These are phyloP conservation scores for Epirrita christyi DNA, from an alignment of 2,888 invertebrate genomes.

Conservation along the genomic window DNA sequence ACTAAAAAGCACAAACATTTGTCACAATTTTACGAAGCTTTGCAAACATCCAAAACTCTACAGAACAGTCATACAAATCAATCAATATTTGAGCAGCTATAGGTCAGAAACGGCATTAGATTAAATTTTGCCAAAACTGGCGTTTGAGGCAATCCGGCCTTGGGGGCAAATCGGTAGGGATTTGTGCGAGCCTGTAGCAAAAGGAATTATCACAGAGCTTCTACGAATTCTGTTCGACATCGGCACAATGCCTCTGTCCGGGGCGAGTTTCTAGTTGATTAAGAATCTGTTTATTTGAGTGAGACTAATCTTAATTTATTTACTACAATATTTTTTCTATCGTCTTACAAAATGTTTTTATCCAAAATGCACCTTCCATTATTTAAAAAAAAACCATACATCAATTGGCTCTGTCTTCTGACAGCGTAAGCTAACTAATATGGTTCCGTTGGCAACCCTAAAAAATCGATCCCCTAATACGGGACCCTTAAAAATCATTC, in stretches of 20 bases:
- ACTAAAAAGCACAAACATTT: slow-evolving; percentile 9
- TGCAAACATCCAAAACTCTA: slow-evolving; percentile 2
- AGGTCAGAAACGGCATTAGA: slow-evolving; percentile 35
- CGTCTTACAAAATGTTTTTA: no score
- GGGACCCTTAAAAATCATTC: background rate
- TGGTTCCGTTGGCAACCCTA: no score
- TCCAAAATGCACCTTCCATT: no score
- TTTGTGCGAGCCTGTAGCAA: slow-evolving; percentile 18
- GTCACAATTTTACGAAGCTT: slow-evolving; percentile 19
- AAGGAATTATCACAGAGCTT: slow-evolving; percentile 26
- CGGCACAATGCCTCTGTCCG: slow-evolving; percentile 15
- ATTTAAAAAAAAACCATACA: no score
- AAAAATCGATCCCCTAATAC: no score
- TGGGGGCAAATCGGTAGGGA: slow-evolving; percentile 20
- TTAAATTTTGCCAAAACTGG: slow-evolving; percentile 19
- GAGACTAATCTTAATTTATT: slow-evolving; percentile 8
- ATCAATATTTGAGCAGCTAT: slow-evolving; percentile 32
- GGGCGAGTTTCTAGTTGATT: slow-evolving; percentile 20
- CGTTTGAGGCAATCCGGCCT: slow-evolving; percentile 24
- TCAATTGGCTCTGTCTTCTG: no score
- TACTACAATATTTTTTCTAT: background rate
- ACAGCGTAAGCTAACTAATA: no score
- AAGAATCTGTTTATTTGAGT: slow-evolving; percentile 17
- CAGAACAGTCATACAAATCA: slow-evolving; percentile 16
- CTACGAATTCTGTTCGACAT: slow-evolving; percentile 15